Conservation (phyloP, 2,113 vertebrate species). For the Sebastes fasciatus region DNA sequence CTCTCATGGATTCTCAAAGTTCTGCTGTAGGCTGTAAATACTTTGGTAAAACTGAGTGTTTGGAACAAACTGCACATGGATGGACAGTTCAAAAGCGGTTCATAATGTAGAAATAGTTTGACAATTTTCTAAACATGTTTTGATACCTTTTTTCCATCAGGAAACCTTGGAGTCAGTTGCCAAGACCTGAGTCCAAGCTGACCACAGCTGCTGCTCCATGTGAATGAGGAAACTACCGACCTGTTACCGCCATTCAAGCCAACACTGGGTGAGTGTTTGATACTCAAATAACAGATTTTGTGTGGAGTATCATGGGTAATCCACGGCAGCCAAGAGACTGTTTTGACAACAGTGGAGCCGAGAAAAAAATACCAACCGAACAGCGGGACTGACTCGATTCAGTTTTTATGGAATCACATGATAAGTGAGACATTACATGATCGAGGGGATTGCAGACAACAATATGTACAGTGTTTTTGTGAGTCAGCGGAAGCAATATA, state of each 20-base stretch:
- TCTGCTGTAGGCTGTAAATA: background rate
- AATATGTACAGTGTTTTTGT: conserved; percentile 51
- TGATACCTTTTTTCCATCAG: background rate
- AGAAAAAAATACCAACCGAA: conserved; percentile 40
- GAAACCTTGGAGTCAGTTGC: background rate
- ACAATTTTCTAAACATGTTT: background rate
- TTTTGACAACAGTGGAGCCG: conserved; percentile 58
- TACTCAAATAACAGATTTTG: conserved; percentile 30
- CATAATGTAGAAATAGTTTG: no score
- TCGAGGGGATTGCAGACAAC: conserved; percentile 17
- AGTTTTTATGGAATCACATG: conserved; percentile 51
- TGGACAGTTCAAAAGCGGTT: background rate
- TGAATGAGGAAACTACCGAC: conserved; percentile 1
- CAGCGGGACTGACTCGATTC: conserved; percentile 13
- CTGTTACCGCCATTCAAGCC: conserved; percentile 19
- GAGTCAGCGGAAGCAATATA: conserved; percentile 36
- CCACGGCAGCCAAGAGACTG: conserved; percentile 34
- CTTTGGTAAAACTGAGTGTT: background rate
- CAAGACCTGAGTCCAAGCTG: background rate
- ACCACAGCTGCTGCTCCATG: conserved; percentile 12
- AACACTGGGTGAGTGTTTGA: conserved; percentile 6
- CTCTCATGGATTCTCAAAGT: background rate
- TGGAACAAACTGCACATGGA: background rate
- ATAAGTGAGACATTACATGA: conserved; percentile 15
- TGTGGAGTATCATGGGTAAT: conserved; percentile 2